These are phyloP conservation scores for Thalpophila matura DNA, from an alignment of 2,888 invertebrate species.

Conservation along the genomic window DNA sequence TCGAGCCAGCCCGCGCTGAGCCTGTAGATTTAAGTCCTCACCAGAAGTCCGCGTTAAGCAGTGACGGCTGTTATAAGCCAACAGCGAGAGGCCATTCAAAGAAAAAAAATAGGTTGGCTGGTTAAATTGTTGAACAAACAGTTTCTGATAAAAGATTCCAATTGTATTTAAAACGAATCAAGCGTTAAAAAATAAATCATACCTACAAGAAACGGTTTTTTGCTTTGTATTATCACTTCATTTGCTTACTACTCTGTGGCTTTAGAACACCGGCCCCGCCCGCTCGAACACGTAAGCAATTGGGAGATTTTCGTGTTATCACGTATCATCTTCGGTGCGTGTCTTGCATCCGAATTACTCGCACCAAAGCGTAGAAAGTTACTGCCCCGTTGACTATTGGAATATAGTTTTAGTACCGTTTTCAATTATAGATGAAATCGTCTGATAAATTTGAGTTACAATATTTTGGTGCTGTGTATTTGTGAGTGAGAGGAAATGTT, in stretches of 20 bases:
- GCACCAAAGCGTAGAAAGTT: conserved; percentile 74
- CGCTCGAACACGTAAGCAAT: conserved; percentile 89
- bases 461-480: conserved; percentile 49
- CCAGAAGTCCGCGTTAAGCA: too few relatives aligned
- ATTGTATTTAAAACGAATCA: too few relatives aligned
- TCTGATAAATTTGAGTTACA: conserved; percentile 64
- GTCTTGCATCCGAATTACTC: conserved; percentile 79
- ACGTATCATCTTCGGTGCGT: conserved; percentile 89
- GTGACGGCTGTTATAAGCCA: too few relatives aligned
- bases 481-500: conserved; percentile 8
- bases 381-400: conserved; percentile 75
- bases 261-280: conserved; percentile 69
- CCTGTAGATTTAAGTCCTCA: too few relatives aligned
- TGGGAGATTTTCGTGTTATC: conserved; percentile 91
- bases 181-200: too few relatives aligned
- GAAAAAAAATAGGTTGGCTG: too few relatives aligned
- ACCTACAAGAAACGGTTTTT: too few relatives aligned
- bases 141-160: too few relatives aligned
- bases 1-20: too few relatives aligned
- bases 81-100: too few relatives aligned
- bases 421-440: conserved; percentile 63
- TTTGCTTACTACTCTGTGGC: conserved; percentile 43
- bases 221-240: conserved; percentile 33
- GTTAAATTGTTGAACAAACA: too few relatives aligned
- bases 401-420: conserved; percentile 69